Base-by-base conservation (phyloP, 2,113 vertebrate species). In the Tamias sibiricus region DNA sequence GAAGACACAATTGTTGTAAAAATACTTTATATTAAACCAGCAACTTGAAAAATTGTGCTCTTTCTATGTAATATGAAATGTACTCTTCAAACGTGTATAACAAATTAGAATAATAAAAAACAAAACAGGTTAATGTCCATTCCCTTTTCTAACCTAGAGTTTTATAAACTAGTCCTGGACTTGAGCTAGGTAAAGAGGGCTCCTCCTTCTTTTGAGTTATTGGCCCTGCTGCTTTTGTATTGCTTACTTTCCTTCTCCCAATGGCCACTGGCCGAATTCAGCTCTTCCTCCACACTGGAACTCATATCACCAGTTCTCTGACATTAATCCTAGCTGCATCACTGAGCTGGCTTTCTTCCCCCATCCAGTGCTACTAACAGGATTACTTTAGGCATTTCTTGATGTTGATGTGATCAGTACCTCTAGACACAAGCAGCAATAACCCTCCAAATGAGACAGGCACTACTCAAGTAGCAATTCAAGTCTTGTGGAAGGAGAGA, bases 311-410 rank as follows among this genome's bases (percentile, higher is more conserved):
- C 91, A 92, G 68, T 97, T 97, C 66, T 97, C 76, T 91, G 64
- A 94, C 74, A 96, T 94, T 96, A 97, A 95, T 95, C 57, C 66
- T 93, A 94, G 82, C 92, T 94, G 69, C 57, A 91, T 95, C 96
- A 94, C 69, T 94, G 69, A 86, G 89, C 64, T 95, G 85, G 54
- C 91, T 97, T 77, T 95, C 93, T 95, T 94, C 54, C n/a, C 40
- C 8, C 26, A 76, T 95, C 90, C 40, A 94, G 77, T 92, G 75
- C 44, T 88, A 64, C 49, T 97, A 94, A 97, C 91, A 96, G 77
- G 82, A 96, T 96, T 97, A 97, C 92, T 95, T 97, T 94, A 92
- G 92, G 62, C 90, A 92, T 96, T 92, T 97, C 44, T 68, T 97
- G 96, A 97, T 97, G 91, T 97, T 96, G 68, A 89, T 95, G 42